Evolutionary conservation across 2,888 invertebrate genomes (phyloP), one percentile per base, ranked within the genome.

Genomic region (Sinelater perroti): DNA sequence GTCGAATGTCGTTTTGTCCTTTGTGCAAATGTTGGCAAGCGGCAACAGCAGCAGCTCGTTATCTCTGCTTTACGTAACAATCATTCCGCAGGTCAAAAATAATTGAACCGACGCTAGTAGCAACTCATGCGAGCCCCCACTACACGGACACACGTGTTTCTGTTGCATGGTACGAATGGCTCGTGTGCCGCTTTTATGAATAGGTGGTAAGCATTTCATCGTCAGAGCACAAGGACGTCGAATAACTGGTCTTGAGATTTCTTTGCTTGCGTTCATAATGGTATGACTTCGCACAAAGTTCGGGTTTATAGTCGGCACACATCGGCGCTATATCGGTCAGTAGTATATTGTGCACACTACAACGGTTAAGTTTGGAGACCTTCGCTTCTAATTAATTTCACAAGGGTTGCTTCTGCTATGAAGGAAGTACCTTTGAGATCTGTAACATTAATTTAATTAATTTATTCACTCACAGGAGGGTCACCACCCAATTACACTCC

Each of bases 171-270:
- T 26, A 14, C 26, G 10, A 26, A 13, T 5, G 6, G 6, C 16
- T 3, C 8, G 8, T 42, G 42, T 46, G 21, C 47, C 46, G 28
- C 40, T 28, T 45, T 13, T 46, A 47, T 11, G 18, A 20, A 54
- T 38, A n/a, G n/a, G n/a, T n/a, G n/a, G n/a, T n/a, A n/a, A n/a
- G n/a, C n/a, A n/a, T n/a, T n/a, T n/a, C n/a, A n/a, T n/a, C n/a
- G n/a, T n/a, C n/a, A n/a, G n/a, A n/a, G 53, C 55, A 60, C 63
- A 65, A 65, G 63, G 65, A 59, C 65, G 60, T 60, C 60, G 61
- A 54, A 56, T 60, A 64, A 63, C 56, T 63, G 50, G 60, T 65
- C 62, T 53, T 54, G 46, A 17, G 40, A 45, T 61, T 61, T 60
- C 57, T 53, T 53, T 35, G 54, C 36, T 44, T 57, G 57, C 57